These are phyloP conservation scores for Scrobipalpa costella DNA, from an alignment of 2,888 invertebrate genomes.

Conservation along the genomic window DNA sequence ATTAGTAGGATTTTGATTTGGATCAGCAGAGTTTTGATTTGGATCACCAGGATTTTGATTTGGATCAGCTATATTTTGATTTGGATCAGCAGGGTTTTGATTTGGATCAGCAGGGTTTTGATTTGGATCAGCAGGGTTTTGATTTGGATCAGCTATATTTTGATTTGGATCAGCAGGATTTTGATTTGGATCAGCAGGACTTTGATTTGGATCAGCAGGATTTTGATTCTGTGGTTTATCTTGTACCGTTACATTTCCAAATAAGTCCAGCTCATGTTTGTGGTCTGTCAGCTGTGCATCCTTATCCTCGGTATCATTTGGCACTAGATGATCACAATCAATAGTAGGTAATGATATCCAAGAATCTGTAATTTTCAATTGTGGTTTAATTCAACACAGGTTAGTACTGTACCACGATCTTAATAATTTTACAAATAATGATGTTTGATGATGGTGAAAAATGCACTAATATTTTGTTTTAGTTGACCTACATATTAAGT, in stretches of 20 bases:
- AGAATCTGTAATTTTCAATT: not conserved
- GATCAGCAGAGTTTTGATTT: not conserved
- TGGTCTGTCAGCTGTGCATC: not conserved
- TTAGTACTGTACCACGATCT: no score
- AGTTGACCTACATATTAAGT: no score
- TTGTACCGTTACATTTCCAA: no score
- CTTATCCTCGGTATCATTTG: not conserved
- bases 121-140: not conserved
- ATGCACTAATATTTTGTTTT: no score
- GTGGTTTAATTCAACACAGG: no score
- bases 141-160: not conserved
- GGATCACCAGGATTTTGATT: not conserved
- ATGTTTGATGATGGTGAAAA: no score
- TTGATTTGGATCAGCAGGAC: not conserved
- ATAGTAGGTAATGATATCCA: not conserved
- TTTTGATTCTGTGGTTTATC: not conserved
- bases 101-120: not conserved
- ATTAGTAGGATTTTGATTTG: not conserved
- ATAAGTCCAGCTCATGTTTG: not conserved
- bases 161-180: not conserved
- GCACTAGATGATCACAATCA: not conserved
- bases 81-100: not conserved
- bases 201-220: not conserved
- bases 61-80: not conserved
- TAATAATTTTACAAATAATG: no score